Conservation (phyloP, 2,797 vertebrate species). For the Periophthalmus magnuspinnatus region DNA sequence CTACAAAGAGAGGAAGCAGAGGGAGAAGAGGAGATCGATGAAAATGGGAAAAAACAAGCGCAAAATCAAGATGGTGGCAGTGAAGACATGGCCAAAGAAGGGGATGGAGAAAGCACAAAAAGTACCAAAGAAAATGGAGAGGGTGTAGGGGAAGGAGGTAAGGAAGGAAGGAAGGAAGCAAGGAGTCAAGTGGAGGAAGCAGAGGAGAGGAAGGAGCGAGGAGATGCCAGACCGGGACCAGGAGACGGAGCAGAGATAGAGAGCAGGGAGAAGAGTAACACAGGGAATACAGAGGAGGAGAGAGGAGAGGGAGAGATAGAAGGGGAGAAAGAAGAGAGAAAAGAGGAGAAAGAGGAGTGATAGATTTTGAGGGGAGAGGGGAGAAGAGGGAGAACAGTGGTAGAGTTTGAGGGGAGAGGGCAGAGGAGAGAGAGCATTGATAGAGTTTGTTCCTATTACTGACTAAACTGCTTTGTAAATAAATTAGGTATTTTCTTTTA, state of each 20-base stretch:
- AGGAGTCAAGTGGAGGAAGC: slow-evolving; percentile 21
- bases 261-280: slow-evolving; percentile 6
- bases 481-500: too few species aligned
- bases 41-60: slow-evolving; percentile 17
- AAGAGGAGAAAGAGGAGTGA: not conserved
- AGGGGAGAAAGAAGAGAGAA: not conserved
- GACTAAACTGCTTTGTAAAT: too few species aligned
- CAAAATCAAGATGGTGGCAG: slow-evolving; percentile 8
- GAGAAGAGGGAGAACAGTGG: not conserved
- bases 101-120: slow-evolving; percentile 58
- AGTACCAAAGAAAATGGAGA: slow-evolving; percentile 44
- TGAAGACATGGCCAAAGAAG: slow-evolving; percentile 50
- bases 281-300: slow-evolving; percentile 14
- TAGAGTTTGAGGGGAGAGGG: slow-evolving; percentile 2
- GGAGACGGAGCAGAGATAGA: slow-evolving; percentile 56
- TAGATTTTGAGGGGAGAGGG: too few species aligned
- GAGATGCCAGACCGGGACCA: slow-evolving; percentile 47
- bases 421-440: not conserved
- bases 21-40: slow-evolving; percentile 48
- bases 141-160: slow-evolving; percentile 7
- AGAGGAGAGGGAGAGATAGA: slow-evolving; percentile 6
- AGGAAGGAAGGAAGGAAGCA: slow-evolving; percentile 11
- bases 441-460: not conserved
- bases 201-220: slow-evolving; percentile 27
- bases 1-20: slow-evolving; percentile 60